Evolutionary conservation across 2,797 vertebrate genomes (phyloP).

Genomic region (Sebastes minor): DNA sequence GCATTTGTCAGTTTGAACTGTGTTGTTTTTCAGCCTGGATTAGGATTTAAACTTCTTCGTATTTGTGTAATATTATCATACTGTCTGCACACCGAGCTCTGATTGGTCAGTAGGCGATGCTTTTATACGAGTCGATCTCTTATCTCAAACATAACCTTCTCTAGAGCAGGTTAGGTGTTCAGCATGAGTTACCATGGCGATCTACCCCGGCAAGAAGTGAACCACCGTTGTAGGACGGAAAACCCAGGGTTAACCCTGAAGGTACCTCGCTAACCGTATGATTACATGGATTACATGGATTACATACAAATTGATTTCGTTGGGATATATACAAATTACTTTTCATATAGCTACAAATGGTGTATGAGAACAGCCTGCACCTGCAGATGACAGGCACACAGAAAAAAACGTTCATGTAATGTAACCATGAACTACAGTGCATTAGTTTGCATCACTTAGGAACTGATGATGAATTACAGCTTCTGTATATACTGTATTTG

Average conservation of each 20-base stretch:
- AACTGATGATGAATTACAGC: background rate
- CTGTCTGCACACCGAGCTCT: too few relatives aligned
- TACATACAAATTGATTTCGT: background rate
- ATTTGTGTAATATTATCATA: too few relatives aligned
- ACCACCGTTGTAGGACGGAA: too few relatives aligned
- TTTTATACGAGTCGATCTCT: too few relatives aligned
- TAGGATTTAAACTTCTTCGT: too few relatives aligned
- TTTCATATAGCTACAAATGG: background rate
- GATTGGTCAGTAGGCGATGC: too few relatives aligned
- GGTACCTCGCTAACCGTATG: background rate
- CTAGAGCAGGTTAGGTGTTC: too few relatives aligned
- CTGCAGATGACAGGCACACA: background rate
- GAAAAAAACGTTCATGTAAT: background rate
- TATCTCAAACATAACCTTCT: too few relatives aligned
- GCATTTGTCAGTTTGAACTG: too few relatives aligned
- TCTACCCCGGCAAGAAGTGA: too few relatives aligned
- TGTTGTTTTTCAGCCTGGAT: too few relatives aligned
- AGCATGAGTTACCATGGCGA: too few relatives aligned
- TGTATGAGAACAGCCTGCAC: background rate
- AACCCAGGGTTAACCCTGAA: background rate
- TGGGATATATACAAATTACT: background rate
- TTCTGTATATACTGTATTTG: background rate
- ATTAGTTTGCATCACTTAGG: background rate
- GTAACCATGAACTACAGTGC: background rate
- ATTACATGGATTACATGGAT: background rate